Base-by-base conservation (phyloP, 2,888 invertebrate species). In the Octonoba sinensis region DNA sequence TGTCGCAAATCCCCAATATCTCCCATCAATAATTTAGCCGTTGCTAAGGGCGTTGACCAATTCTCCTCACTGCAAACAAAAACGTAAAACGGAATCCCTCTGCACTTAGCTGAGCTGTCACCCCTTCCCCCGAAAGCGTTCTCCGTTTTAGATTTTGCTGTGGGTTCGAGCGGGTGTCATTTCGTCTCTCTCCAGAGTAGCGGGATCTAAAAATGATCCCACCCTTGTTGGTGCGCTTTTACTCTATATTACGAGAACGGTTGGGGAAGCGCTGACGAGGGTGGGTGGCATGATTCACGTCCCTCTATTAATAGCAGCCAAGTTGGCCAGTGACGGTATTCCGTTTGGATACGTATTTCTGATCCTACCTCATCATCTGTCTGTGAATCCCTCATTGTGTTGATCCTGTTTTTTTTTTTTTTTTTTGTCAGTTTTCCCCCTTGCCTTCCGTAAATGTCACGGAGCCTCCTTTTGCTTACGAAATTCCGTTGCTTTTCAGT, bases 41-140 rank as follows among this genome's bases (percentile, higher is more conserved):
- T 79, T 79, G 78, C 78, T 72, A 79, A 72, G 78, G 78, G 78
- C 78, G 78, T 79, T 79, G 72, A 79, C 78, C 78, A 79, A 15
- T 66, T 56, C 66, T 46, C 60, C 60, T 67, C 66, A 66, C 60
- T 59, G 51, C 78, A 79, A 72, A 79, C 72, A 66, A 66, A 72
- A 79, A 72, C 72, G 66, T 60, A 66, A 59, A 76, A 72, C 66
- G 49, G 18, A 62, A 46, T 27, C 54, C 49, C 49, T 47, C 6
- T 59, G 54, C 60, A 72, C 49, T 60, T 72, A 57, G 36, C 36
- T 36, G 1, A 3, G 36, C 36, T 36, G 36, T 36, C 75, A 44
- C 49, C 24, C 49, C 49, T 57, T 57, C 54, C 36, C 75, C 51
- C 36, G 36, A 36, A 36, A 36, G 36, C 36, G 36, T 11, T 36